Conservation (phyloP, 2,113 vertebrate genomes). For the Addax nasomaculatus region DNA sequence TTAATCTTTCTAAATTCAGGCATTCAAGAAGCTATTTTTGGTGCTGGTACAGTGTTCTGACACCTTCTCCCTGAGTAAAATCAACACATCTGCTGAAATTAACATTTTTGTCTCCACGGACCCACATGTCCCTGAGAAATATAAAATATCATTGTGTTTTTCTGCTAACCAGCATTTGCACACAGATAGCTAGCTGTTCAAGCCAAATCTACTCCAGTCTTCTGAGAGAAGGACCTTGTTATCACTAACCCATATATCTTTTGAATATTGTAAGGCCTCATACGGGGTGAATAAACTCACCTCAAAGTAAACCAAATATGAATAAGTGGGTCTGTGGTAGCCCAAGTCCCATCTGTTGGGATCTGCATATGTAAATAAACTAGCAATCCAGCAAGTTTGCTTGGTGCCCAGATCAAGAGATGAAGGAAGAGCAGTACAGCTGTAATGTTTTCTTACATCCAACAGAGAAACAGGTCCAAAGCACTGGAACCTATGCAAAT, state of each 20-base stretch:
- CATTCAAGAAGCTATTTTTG: conserved; percentile 58
- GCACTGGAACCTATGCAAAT: not conserved
- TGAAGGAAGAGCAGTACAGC: not conserved
- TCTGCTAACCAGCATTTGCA: conserved; percentile 1
- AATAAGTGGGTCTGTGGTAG: not conserved
- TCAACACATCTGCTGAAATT: conserved; percentile 37
- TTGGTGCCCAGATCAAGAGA: not conserved
- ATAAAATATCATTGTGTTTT: conserved; percentile 34
- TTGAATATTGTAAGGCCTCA: not conserved
- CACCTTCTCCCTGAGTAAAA: conserved; percentile 36
- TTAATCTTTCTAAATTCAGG: conserved; percentile 59
- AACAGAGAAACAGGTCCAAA: not conserved
- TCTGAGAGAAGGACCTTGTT: not conserved
- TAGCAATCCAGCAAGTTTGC: not conserved
- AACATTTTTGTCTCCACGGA: conserved; percentile 42
- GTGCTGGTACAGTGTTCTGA: conserved; percentile 44
- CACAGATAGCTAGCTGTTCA: conserved; percentile 18
- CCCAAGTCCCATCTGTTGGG: not conserved
- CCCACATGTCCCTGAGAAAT: not conserved
- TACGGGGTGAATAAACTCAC: not conserved
- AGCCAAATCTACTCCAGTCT: not conserved
- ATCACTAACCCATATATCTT: not conserved
- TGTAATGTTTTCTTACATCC: not conserved
- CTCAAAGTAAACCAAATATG: not conserved
- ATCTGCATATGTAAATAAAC: not conserved